Evolutionary conservation across 2,797 vertebrate genomes (phyloP).

Genomic region (Melanotaenia trifasciata): DNA sequence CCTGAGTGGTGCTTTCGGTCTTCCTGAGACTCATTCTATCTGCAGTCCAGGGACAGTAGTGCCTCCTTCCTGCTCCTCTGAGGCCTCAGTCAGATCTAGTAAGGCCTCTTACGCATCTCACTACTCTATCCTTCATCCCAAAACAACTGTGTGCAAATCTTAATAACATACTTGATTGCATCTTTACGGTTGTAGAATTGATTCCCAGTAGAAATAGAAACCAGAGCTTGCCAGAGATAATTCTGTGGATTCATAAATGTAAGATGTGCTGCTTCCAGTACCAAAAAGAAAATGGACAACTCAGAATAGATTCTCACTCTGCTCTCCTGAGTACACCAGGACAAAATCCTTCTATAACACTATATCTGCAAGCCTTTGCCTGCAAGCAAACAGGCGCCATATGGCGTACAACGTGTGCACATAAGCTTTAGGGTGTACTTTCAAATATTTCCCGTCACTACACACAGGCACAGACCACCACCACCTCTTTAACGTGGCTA

Average conservation of each 20-base stretch:
- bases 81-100: conserved; percentile 65
- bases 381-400: conserved; percentile 44
- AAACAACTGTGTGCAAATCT: conserved; percentile 63
- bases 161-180: conserved; percentile 74
- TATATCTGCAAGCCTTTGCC: conserved; percentile 17
- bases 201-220: conserved; percentile 71
- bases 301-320: conserved; percentile 52
- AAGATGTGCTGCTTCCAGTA: conserved; percentile 46
- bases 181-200: conserved; percentile 51
- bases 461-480: conserved; percentile 39
- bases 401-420: conserved; percentile 38
- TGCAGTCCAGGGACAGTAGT: conserved; percentile 58
- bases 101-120: conserved; percentile 51
- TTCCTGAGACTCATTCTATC: conserved; percentile 64
- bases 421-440: conserved; percentile 62
- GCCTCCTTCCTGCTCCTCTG: conserved; percentile 57
- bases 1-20: conserved; percentile 63
- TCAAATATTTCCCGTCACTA: conserved; percentile 55
- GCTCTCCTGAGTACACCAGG: conserved; percentile 25
- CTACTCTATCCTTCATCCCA: conserved; percentile 48
- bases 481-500: conserved; percentile 61
- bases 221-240: conserved; percentile 51
- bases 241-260: conserved; percentile 63
- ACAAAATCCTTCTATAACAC: conserved; percentile 36
- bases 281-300: conserved; percentile 44